These are phyloP conservation scores for Cryptoblepharus egeriae DNA, from an alignment of 2,797 vertebrate species.

Conservation along the genomic window DNA sequence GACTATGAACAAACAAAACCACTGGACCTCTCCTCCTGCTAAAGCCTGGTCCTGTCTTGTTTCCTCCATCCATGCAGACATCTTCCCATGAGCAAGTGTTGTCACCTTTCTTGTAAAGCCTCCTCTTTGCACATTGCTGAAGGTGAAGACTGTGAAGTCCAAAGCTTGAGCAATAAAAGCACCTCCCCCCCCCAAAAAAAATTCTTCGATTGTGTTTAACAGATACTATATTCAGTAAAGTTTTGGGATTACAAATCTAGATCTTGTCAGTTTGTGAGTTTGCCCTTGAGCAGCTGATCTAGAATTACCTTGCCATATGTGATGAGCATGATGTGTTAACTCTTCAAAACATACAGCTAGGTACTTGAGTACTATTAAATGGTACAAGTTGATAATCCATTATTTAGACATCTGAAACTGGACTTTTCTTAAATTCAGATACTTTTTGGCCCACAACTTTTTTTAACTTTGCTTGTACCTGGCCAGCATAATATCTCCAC, in stretches of 20 bases:
- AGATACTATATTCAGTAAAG: neutral
- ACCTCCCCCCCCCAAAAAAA: conserved; percentile 36
- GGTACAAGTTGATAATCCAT: no score
- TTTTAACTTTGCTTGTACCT: no score
- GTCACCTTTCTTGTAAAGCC: conserved; percentile 59
- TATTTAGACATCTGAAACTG: no score
- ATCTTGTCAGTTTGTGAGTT: neutral
- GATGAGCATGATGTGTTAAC: neutral
- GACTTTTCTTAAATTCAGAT: no score
- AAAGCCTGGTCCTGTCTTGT: conserved; percentile 27
- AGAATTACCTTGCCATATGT: neutral
- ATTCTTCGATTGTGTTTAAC: conserved; percentile 34
- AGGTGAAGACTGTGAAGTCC: conserved; percentile 71
- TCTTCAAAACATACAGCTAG: neutral
- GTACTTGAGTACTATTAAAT: neutral
- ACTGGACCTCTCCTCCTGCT: conserved; percentile 19
- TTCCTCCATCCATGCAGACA: conserved; percentile 12
- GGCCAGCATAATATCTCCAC: no score
- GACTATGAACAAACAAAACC: conserved; percentile 58
- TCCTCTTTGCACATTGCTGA: conserved; percentile 69
- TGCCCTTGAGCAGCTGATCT: neutral
- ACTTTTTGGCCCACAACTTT: no score
- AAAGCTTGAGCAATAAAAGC: conserved; percentile 79
- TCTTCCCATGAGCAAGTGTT: conserved; percentile 53
- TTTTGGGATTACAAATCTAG: neutral